Conservation (phyloP, 2,888 invertebrate genomes). For the Mechanitis mazaeus region DNA sequence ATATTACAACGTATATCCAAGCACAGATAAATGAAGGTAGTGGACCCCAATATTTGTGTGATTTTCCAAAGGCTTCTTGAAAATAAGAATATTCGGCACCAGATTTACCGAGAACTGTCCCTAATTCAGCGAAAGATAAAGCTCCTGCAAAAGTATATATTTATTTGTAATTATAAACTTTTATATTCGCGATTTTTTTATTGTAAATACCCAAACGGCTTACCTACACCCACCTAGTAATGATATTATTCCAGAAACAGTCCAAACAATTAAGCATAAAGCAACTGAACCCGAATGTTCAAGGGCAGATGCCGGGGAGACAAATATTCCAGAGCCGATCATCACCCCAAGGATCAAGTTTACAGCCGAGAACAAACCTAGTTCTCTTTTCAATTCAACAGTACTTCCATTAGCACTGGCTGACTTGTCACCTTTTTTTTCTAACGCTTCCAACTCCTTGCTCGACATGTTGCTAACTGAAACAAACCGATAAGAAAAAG, state of each 20-base stretch:
- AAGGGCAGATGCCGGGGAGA: conserved; percentile 87
- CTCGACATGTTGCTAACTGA: conserved; percentile 48
- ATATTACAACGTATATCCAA: conserved; percentile 85
- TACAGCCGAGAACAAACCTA: conserved; percentile 88
- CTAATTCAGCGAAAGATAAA: conserved; percentile 87
- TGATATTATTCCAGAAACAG: conserved; percentile 85
- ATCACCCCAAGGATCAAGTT: conserved; percentile 91
- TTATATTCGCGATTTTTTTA: not conserved
- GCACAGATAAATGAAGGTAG: conserved; percentile 85
- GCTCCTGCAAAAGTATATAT: conserved; percentile 74
- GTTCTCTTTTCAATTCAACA: conserved; percentile 82
- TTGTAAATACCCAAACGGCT: conserved; percentile 28
- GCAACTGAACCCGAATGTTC: conserved; percentile 87
- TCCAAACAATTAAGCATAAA: conserved; percentile 87
- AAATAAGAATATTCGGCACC: conserved; percentile 90
- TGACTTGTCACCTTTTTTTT: conserved; percentile 41
- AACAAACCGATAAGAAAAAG: conserved; percentile 26
- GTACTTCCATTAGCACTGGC: conserved; percentile 46
- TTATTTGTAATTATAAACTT: conserved; percentile 5
- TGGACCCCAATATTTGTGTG: conserved; percentile 82
- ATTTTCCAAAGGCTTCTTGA: conserved; percentile 82
- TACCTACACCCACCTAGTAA: conserved; percentile 81
- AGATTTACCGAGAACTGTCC: conserved; percentile 85
- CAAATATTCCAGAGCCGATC: conserved; percentile 94
- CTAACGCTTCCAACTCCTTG: conserved; percentile 39